These are phyloP conservation scores for Sinella curviseta DNA, from an alignment of 1,140 invertebrate species.

Conservation along the genomic window DNA sequence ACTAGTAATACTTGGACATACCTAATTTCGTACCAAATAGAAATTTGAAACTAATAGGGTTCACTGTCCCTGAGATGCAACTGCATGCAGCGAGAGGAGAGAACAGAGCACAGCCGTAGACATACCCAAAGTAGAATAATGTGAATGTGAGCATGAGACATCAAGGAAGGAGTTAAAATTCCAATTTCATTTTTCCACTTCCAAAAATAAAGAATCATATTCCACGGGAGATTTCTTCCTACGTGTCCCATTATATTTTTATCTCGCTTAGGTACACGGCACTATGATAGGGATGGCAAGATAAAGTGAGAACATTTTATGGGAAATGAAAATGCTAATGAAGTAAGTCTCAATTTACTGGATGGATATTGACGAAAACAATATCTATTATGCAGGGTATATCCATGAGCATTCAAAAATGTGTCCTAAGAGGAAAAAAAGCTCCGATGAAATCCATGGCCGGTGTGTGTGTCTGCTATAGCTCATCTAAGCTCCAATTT, in stretches of 20 bases:
- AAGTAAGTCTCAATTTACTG: neutral
- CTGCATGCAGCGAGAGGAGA: neutral
- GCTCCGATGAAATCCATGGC: too few species aligned
- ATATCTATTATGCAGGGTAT: too few species aligned
- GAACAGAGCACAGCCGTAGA: too few species aligned
- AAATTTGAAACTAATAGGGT: neutral
- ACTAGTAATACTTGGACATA: too few species aligned
- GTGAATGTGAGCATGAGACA: neutral
- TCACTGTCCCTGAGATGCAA: neutral
- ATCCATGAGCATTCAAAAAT: too few species aligned
- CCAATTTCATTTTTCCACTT: neutral
- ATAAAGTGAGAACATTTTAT: neutral
- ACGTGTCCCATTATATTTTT: neutral
- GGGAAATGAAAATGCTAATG: constrained; percentile 16
- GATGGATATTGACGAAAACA: too few species aligned
- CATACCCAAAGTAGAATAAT: too few species aligned
- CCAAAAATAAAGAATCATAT: constrained; percentile 2
- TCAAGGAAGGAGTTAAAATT: neutral
- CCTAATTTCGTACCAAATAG: neutral
- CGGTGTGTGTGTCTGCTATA: too few species aligned
- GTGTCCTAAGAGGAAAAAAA: too few species aligned
- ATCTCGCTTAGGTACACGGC: neutral
- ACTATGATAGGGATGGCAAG: neutral
- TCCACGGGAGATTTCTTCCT: neutral
- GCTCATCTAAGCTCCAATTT: too few species aligned